These are phyloP conservation scores for Molorchus minor DNA, from an alignment of 2,888 invertebrate genomes.

Conservation along the genomic window DNA sequence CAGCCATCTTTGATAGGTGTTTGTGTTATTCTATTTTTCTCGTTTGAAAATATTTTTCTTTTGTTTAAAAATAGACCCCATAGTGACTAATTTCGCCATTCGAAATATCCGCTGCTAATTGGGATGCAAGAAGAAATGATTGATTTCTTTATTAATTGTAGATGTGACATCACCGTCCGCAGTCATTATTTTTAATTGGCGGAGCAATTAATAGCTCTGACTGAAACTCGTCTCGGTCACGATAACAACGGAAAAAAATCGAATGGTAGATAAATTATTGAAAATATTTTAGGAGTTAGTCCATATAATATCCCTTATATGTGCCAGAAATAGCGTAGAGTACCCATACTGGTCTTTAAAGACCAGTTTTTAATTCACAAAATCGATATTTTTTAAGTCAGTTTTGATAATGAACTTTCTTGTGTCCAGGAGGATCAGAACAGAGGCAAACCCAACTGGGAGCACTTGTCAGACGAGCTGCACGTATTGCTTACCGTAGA, in stretches of 20 bases:
- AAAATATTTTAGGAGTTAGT: too few relatives aligned
- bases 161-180: neutral
- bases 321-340: too few relatives aligned
- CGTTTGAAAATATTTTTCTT: neutral
- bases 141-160: neutral
- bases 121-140: neutral
- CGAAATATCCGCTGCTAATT: too few relatives aligned
- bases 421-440: constrained; percentile 93
- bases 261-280: too few relatives aligned
- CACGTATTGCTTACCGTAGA: constrained; percentile 99
- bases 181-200: neutral
- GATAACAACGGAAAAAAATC: too few relatives aligned
- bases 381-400: too few relatives aligned
- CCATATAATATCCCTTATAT: too few relatives aligned
- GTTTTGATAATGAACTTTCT: neutral
- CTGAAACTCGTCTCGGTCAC: too few relatives aligned
- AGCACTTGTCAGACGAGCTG: constrained; percentile 97
- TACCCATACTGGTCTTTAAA: too few relatives aligned
- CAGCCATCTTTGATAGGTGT: neutral
- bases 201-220: neutral
- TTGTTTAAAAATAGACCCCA: constrained; percentile 1
- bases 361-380: too few relatives aligned
- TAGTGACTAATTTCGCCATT: too few relatives aligned
- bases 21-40: constrained; percentile 9
- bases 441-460: constrained; percentile 99